These are phyloP conservation scores for Acronicta leporina DNA, from an alignment of 2,888 invertebrate genomes.

Conservation along the genomic window DNA sequence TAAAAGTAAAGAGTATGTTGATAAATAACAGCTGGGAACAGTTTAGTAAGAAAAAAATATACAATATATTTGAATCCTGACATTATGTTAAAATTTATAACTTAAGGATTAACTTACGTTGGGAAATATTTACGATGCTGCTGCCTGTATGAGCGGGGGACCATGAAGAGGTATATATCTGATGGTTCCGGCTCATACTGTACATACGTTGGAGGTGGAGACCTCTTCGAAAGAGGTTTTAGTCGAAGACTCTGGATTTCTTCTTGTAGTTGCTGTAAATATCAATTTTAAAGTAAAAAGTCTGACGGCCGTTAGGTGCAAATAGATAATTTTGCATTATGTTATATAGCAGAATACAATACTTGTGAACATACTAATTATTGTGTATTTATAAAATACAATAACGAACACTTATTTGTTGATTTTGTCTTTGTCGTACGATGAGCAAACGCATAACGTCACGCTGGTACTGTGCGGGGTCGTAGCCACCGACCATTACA, in stretches of 20 bases:
- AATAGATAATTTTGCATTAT: no score
- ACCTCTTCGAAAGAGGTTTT: conserved; percentile 71
- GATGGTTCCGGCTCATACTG: conserved; percentile 60
- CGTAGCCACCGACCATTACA: conserved; percentile 74
- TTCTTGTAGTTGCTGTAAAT: conserved; percentile 69
- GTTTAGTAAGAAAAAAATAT: no score
- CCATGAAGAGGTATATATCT: conserved; percentile 67
- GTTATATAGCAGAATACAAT: no score
- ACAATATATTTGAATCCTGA: no score
- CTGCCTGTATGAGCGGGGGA: conserved; percentile 57
- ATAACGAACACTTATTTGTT: conserved; percentile 82
- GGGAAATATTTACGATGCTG: conserved; percentile 77
- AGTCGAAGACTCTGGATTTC: conserved; percentile 75
- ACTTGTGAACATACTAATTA: no score
- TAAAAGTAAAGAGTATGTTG: no score
- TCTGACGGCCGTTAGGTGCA: no score
- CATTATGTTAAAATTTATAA: no score
- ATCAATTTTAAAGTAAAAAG: neutral
- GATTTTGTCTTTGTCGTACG: conserved; percentile 79
- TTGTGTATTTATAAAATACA: neutral
- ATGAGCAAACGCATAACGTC: conserved; percentile 84
- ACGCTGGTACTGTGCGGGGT: conserved; percentile 73
- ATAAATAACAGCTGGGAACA: no score
- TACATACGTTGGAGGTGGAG: conserved; percentile 32
- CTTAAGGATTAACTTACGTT: conserved; percentile 64